Evolutionary conservation across 1,140 invertebrate genomes (phyloP).

Genomic region (Hypsibius dujardini): DNA sequence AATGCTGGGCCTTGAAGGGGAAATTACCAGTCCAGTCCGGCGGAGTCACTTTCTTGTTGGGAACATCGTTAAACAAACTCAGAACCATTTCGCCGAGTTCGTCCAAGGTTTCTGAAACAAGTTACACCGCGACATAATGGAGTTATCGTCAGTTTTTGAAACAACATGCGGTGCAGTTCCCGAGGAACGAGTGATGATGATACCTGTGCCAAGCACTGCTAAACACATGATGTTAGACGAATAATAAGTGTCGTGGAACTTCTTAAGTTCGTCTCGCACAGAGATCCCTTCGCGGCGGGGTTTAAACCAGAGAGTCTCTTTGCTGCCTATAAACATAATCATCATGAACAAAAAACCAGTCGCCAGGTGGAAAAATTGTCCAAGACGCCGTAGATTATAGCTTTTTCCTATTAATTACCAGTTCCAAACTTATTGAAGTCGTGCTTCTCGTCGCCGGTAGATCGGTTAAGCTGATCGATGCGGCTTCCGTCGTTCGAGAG

Average conservation of each 20-base stretch:
- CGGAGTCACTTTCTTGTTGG: slow-evolving; percentile 53
- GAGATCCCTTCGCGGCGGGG: slow-evolving; percentile 60
- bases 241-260: slow-evolving; percentile 80
- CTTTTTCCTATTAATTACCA: slow-evolving; percentile 35
- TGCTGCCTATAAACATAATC: slow-evolving; percentile 34
- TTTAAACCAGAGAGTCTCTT: slow-evolving; percentile 54
- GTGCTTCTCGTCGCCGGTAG: slow-evolving; percentile 53
- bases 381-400: too few relatives aligned
- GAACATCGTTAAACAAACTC: slow-evolving; percentile 53
- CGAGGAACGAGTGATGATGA: slow-evolving; percentile 19
- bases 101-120: slow-evolving; percentile 56
- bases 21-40: slow-evolving; percentile 53
- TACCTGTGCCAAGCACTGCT: slow-evolving; percentile 70
- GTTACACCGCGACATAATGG: slow-evolving; percentile 22
- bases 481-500: slow-evolving; percentile 32
- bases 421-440: slow-evolving; percentile 78
- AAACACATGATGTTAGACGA: slow-evolving; percentile 81
- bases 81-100: slow-evolving; percentile 62
- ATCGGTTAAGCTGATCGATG: slow-evolving; percentile 49
- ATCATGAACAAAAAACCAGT: too few relatives aligned
- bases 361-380: too few relatives aligned
- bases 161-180: neutral
- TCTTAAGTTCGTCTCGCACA: slow-evolving; percentile 61
- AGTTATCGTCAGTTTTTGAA: neutral
- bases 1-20: slow-evolving; percentile 53